Evolutionary conservation across 2,113 vertebrate species (phyloP).

Genomic region (Periophthalmus modestus): DNA sequence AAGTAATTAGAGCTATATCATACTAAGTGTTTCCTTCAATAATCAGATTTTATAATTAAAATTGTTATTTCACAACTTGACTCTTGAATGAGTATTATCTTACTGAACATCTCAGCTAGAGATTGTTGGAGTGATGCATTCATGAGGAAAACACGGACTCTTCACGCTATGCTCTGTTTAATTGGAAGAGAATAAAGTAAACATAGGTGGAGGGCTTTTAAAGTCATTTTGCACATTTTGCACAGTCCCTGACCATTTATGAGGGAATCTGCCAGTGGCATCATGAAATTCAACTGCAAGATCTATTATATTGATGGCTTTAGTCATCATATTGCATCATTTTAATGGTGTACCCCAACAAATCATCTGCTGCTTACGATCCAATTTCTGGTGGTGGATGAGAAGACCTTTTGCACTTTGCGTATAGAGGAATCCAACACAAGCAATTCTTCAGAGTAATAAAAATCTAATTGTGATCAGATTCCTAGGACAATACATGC

Average conservation of each 20-base stretch:
- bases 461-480: no score
- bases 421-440: no score
- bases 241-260: neutral
- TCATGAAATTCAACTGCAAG: neutral
- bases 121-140: neutral
- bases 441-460: no score
- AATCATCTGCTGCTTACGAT: neutral
- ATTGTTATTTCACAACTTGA: slow-evolving; percentile 48
- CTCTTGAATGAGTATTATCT: slow-evolving; percentile 3
- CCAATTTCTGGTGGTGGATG: no score
- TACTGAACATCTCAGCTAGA: neutral
- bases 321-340: neutral
- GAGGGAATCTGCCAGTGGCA: neutral
- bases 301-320: slow-evolving; percentile 2
- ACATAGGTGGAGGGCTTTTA: neutral
- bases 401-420: no score
- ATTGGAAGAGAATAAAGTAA: neutral
- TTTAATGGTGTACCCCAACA: neutral
- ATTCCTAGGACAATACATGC: no score
- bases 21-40: slow-evolving; percentile 55
- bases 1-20: slow-evolving; percentile 39
- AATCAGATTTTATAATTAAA: slow-evolving; percentile 42
- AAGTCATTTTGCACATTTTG: neutral
- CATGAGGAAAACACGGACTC: neutral
- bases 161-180: neutral